Conservation (phyloP, 2,888 invertebrate genomes). For the Stramonita haemastoma region DNA sequence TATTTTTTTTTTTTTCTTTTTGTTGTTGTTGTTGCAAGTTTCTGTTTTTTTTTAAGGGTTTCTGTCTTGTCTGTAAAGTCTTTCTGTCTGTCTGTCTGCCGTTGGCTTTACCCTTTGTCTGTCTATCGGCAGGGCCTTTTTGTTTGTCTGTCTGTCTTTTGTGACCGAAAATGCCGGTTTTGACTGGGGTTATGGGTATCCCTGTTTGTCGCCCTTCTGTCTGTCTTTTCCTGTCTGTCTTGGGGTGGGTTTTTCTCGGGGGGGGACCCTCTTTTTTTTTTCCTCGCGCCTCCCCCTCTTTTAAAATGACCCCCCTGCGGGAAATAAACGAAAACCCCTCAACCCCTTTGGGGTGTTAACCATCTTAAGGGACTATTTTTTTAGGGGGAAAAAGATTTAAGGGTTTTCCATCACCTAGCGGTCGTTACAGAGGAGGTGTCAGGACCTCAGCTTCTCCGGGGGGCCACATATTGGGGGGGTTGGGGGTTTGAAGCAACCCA, state of each 20-base stretch:
- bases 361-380: too few relatives aligned
- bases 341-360: too few relatives aligned
- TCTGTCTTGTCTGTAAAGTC: neutral
- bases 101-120: neutral
- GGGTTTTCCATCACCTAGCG: too few relatives aligned
- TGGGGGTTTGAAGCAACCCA: too few relatives aligned
- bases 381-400: too few relatives aligned
- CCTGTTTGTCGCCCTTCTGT: neutral
- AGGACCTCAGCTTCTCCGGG: too few relatives aligned
- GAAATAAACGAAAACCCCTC: too few relatives aligned
- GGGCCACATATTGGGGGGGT: too few relatives aligned
- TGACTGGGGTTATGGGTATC: neutral
- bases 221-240: neutral
- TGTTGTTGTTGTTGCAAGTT: neutral
- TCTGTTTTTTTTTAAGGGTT: neutral
- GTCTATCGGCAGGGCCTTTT: neutral
- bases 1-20: too few relatives aligned
- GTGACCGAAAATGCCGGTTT: neutral
- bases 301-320: neutral
- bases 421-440: too few relatives aligned
- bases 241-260: neutral
- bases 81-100: constrained; percentile 7
- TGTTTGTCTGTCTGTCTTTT: neutral
- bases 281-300: neutral
- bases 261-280: neutral